Evolutionary conservation across 2,113 vertebrate species (phyloP).

Genomic region (Gopherus evgoodei): DNA sequence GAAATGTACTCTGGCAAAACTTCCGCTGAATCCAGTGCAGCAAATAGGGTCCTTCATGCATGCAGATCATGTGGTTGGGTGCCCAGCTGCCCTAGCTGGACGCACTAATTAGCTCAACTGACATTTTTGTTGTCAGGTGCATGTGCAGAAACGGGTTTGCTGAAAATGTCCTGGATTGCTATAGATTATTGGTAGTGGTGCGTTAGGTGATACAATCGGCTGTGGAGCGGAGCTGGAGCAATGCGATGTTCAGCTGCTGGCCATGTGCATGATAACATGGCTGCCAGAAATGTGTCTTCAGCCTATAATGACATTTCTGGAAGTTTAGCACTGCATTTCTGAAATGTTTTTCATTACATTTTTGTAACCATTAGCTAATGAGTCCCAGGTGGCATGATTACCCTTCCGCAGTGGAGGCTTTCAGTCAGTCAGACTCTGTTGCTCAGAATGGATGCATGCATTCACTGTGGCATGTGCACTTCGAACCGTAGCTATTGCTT

Average conservation of each 20-base stretch:
- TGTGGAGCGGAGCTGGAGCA: not conserved
- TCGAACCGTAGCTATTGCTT: not conserved
- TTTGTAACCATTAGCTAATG: conserved; percentile 69
- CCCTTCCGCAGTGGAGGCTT: conserved; percentile 26
- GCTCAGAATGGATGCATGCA: conserved; percentile 13
- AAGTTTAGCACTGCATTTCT: conserved; percentile 59
- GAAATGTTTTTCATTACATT: conserved; percentile 58
- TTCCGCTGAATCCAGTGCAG: not conserved
- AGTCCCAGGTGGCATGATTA: conserved; percentile 72
- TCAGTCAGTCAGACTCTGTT: not conserved
- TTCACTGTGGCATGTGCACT: not conserved
- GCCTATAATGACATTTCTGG: conserved; percentile 39
- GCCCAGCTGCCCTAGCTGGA: not conserved
- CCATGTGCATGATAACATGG: not conserved
- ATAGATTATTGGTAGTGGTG: not conserved
- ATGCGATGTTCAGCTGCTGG: not conserved
- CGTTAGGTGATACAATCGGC: rapidly evolving
- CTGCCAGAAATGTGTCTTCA: conserved; percentile 37
- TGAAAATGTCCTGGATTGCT: not conserved
- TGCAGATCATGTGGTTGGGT: not conserved
- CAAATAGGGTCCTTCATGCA: not conserved
- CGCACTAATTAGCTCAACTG: not conserved
- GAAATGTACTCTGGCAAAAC: not conserved
- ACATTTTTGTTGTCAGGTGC: not conserved
- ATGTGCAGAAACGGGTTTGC: not conserved